phyloP scores from a whole-genome alignment of 2,797 vertebrate species.

The Peromyscus attwateri region DNA sequence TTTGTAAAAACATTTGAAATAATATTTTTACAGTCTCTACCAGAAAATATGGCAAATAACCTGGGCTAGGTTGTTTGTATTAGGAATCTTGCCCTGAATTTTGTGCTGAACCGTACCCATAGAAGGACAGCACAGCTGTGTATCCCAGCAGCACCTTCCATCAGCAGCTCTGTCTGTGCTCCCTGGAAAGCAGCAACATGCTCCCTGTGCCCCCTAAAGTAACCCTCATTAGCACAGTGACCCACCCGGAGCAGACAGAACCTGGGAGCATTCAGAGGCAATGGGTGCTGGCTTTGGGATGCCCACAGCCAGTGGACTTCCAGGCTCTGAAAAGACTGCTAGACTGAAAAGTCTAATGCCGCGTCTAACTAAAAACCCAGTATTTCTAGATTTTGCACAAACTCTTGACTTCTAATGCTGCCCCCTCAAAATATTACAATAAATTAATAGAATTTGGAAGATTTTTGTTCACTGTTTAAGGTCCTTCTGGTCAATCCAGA shows the following conservation, averaged over 20 bases:
- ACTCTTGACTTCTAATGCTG: not conserved
- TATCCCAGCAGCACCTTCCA: not conserved
- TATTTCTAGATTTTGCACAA: conserved; percentile 16
- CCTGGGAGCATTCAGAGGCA: not conserved
- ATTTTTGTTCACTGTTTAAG: not conserved
- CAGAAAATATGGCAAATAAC: conserved; percentile 5
- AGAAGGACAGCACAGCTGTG: not conserved
- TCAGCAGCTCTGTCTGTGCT: not conserved
- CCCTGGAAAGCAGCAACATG: not conserved
- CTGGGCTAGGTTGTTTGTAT: too few relatives aligned
- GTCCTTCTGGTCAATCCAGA: conserved; percentile 35
- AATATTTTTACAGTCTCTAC: not conserved
- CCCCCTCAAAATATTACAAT: not conserved
- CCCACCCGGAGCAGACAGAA: not conserved
- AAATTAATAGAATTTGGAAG: not conserved
- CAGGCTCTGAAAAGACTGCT: not conserved
- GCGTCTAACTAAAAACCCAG: not conserved
- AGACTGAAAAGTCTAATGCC: not conserved
- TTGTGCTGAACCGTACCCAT: not conserved
- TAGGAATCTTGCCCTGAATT: not conserved
- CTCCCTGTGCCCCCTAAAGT: not conserved
- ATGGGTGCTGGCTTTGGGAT: not conserved
- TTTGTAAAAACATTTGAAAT: conserved; percentile 12
- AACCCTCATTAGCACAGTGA: not conserved
- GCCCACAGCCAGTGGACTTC: not conserved